These are phyloP conservation scores for Apostichopus parvimensis DNA, from an alignment of 35 echinoderm and acorn worm genomes.

Conservation along the genomic window DNA sequence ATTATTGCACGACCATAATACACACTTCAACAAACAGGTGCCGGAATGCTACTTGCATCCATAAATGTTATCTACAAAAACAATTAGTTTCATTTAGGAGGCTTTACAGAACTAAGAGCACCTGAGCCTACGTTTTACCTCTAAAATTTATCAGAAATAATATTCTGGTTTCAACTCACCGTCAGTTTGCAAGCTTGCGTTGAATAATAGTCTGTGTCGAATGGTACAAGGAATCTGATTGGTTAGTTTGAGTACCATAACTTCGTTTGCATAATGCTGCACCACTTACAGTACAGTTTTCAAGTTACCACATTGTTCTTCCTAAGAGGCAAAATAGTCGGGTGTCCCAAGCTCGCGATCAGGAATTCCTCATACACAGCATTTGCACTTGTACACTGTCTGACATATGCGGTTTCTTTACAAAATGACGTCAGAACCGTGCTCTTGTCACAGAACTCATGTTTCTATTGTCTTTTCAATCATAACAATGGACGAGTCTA, in stretches of 20 bases:
- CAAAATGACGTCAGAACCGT: background rate
- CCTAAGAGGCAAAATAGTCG: conserved; percentile 46
- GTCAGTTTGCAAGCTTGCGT: conserved; percentile 88
- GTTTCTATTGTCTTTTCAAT: too few species aligned
- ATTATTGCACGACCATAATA: conserved; percentile 78
- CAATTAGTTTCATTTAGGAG: conserved; percentile 6
- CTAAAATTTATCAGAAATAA: conserved; percentile 99
- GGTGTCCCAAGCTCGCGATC: conserved; percentile 71
- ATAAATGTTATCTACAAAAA: conserved; percentile 30
- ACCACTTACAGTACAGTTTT: conserved; percentile 35
- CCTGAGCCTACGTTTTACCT: conserved; percentile 90
- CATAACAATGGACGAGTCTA: too few species aligned
- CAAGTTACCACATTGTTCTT: background rate
- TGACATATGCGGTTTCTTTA: background rate
- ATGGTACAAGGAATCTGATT: conserved; percentile 82
- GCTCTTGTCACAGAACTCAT: too few species aligned
- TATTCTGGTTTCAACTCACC: conserved; percentile 99
- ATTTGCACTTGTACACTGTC: background rate
- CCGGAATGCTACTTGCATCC: conserved; percentile 48
- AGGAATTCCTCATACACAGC: conserved; percentile 34
- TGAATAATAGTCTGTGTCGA: conserved; percentile 88
- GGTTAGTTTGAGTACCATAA: conserved; percentile 28
- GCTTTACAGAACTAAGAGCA: conserved; percentile 58
- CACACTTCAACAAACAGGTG: conserved; percentile 54
- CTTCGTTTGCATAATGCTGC: conserved; percentile 20